Conservation (phyloP, 2,888 invertebrate species). For the Erebia epiphron region DNA sequence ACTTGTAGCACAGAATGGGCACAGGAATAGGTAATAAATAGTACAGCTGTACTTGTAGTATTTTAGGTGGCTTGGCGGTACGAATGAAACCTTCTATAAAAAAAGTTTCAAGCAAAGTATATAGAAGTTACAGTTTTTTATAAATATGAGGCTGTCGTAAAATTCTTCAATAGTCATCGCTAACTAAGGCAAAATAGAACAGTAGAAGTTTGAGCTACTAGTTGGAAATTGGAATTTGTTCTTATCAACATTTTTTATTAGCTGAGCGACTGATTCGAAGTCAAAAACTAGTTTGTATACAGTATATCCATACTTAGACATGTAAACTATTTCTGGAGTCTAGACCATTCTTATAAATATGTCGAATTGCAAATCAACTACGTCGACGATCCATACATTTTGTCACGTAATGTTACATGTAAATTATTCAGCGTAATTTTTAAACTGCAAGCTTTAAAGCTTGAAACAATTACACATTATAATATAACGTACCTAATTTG, state of each 20-base stretch:
- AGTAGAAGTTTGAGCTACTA: constrained; percentile 6
- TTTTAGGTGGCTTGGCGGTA: too few relatives aligned
- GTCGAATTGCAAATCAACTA: constrained; percentile 17
- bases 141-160: too few relatives aligned
- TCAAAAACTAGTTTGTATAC: constrained; percentile 21
- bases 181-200: constrained; percentile 42
- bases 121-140: too few relatives aligned
- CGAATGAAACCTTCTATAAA: too few relatives aligned
- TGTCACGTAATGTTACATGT: constrained; percentile 27
- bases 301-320: constrained; percentile 28
- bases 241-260: constrained; percentile 23
- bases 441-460: too few relatives aligned
- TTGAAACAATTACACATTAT: too few relatives aligned
- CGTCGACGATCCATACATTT: constrained; percentile 20
- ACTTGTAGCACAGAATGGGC: too few relatives aligned
- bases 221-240: constrained; percentile 22
- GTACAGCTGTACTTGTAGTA: too few relatives aligned
- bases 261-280: constrained; percentile 6
- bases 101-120: too few relatives aligned
- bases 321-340: constrained; percentile 34
- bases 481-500: too few relatives aligned
- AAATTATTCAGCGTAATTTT: constrained; percentile 15
- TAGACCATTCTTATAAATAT: constrained; percentile 33
- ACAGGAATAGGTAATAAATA: too few relatives aligned
- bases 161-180: constrained; percentile 3